Base-by-base conservation (phyloP, 1,140 invertebrate species). In the Brachionus rubens region DNA sequence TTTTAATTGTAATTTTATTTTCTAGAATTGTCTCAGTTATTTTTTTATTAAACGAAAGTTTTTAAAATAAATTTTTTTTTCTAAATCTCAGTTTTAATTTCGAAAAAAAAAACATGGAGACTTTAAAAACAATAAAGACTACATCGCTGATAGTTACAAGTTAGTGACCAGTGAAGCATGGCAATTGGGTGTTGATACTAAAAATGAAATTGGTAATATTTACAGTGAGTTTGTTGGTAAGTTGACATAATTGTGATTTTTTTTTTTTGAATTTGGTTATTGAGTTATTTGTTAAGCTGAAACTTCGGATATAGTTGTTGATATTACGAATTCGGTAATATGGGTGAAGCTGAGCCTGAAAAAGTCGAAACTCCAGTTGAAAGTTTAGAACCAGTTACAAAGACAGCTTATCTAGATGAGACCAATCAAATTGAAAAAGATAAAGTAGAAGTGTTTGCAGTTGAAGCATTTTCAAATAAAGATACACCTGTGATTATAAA, bases 391-490 rank as follows among this genome's bases (percentile, higher is more conserved):
- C n/a, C 33, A 16, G 10, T 14, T 3, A 16, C 26, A 6, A 59
- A 59, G 10, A 19, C 54, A 16, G 54, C 54, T 36, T 59, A 33
- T 59, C 36, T 59, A 30, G 54, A 59, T n/a, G 54, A 59, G 10
- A 33, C 19, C 3, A 59, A 59, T 36, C 28, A 43, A 43, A n/a
- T n/a, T 19, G 41, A 65, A 24, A 24, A 43, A 14, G 59, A 65
- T 24, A 65, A 65, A 65, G 41, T 65, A 43, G 59, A 65, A 36
- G 40, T 65, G 10, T 65, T 65, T 65, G 59, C 59, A 24, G 59
- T 65, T 41, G 59, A 65, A 41, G 24, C 59, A 26, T 65, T 65
- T 43, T 41, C 59, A 24, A 65, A 24, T 12, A 65, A 46, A 26
- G 19, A 43, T 0, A 65, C 40, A 30, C 59, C 59, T 12, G 59